Conservation (phyloP, 2,888 invertebrate species). For the Gryllus longicercus region DNA sequence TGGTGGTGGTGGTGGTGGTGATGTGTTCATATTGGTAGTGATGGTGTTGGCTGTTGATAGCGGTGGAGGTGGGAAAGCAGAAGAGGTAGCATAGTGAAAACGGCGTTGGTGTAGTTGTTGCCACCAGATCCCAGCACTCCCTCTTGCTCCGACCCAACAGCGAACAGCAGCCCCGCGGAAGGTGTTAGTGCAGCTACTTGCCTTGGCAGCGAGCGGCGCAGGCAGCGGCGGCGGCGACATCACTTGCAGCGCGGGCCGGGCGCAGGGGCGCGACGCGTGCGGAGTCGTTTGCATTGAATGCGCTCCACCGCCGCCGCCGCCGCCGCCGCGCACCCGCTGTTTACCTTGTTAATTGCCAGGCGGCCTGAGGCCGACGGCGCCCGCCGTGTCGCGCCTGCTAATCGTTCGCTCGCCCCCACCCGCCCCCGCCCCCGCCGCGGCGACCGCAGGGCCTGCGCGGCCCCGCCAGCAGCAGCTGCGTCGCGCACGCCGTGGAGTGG, state of each 20-base stretch:
- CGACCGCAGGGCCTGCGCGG: background rate
- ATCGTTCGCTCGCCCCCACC: background rate
- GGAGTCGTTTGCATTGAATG: conserved; percentile 3
- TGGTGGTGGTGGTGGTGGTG: too few species aligned
- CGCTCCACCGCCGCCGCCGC: background rate
- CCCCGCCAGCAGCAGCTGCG: background rate
- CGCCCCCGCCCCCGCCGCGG: background rate
- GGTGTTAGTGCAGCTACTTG: too few species aligned
- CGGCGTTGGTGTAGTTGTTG: too few species aligned
- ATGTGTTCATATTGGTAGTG: too few species aligned
- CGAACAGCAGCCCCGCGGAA: too few species aligned
- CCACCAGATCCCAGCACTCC: too few species aligned
- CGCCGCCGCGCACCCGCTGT: background rate
- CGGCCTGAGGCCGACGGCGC: background rate
- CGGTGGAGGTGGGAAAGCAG: too few species aligned
- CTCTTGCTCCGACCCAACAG: too few species aligned
- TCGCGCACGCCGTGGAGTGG: background rate
- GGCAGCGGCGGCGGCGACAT: background rate
- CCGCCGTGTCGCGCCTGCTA: conserved; percentile 1
- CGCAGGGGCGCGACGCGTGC: background rate
- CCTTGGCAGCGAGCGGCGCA: too few species aligned
- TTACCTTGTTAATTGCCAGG: background rate
- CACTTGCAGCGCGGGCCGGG: background rate
- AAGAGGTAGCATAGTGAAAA: too few species aligned
- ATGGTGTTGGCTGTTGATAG: too few species aligned